Evolutionary conservation across 1,140 invertebrate species (phyloP).

Genomic region (Temnothorax nylanderi): DNA sequence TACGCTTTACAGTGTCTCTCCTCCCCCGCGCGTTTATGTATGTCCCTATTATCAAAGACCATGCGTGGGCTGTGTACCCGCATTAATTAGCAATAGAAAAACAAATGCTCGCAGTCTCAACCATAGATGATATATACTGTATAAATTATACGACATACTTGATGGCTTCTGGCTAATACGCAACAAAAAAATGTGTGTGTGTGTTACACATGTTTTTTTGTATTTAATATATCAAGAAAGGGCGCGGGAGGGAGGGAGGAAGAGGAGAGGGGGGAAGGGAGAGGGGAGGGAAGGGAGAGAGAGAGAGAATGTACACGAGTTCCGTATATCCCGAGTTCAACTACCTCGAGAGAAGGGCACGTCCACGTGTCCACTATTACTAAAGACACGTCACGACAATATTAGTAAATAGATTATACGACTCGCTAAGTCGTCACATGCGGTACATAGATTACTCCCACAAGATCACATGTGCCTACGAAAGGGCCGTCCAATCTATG

Average conservation of each 20-base stretch:
- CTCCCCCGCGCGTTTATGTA: conserved; percentile 44
- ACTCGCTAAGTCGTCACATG: conserved; percentile 4
- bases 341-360: conserved; percentile 23
- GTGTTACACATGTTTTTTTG: background rate
- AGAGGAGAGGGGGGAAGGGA: too few species aligned
- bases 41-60: conserved; percentile 49
- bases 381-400: conserved; percentile 46
- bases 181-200: background rate
- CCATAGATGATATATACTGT: background rate
- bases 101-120: conserved; percentile 26
- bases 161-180: background rate
- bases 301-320: too few species aligned
- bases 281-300: too few species aligned
- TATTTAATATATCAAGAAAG: background rate
- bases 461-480: conserved; percentile 63
- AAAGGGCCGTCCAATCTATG: conserved; percentile 78
- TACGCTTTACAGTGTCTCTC: conserved; percentile 57
- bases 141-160: background rate
- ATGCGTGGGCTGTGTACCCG: conserved; percentile 12
- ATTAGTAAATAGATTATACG: conserved; percentile 56
- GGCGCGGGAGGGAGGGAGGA: too few species aligned
- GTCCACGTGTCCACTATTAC: conserved; percentile 54
- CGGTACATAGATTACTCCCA: background rate
- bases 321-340: conserved; percentile 19
- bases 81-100: conserved; percentile 63